These are phyloP conservation scores for Pelecanus crispus DNA, from an alignment of 2,113 vertebrate genomes.

Conservation along the genomic window DNA sequence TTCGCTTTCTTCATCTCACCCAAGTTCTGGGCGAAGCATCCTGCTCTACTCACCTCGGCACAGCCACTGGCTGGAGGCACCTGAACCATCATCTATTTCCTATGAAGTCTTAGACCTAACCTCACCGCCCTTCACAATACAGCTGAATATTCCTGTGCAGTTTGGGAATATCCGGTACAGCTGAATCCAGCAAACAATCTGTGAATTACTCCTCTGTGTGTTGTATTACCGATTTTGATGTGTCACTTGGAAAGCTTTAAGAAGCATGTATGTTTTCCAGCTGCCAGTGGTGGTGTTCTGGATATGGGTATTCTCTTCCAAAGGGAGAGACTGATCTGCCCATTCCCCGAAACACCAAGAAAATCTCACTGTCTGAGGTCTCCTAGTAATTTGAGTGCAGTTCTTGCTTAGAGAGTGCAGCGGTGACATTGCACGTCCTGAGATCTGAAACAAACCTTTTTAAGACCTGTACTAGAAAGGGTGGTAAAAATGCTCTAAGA, in stretches of 20 bases:
- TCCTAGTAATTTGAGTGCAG: not conserved
- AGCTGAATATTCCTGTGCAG: not conserved
- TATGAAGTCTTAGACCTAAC: not conserved
- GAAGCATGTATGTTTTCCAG: not conserved
- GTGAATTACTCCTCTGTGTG: not conserved
- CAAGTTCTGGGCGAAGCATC: not conserved
- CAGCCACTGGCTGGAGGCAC: not conserved
- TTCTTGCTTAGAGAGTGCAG: not conserved
- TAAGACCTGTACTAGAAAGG: not conserved
- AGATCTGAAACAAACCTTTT: not conserved
- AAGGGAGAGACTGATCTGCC: not conserved
- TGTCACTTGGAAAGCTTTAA: not conserved
- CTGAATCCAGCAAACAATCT: not conserved
- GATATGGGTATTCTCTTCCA: not conserved
- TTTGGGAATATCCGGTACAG: not conserved
- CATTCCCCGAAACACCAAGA: not conserved
- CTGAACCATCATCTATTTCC: not conserved
- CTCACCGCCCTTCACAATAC: fast-evolving
- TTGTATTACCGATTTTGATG: not conserved
- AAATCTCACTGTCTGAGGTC: not conserved
- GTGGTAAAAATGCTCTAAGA: not conserved
- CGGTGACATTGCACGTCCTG: too few species aligned
- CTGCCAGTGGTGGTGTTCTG: not conserved
- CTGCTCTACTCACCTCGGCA: fast-evolving
- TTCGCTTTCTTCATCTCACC: not conserved